Percentiles rank a stretch among this genome's conserved stretches.
phyloP scores from a whole-genome alignment of 2,113 vertebrate species.

The Jaculus jaculus region DNA sequence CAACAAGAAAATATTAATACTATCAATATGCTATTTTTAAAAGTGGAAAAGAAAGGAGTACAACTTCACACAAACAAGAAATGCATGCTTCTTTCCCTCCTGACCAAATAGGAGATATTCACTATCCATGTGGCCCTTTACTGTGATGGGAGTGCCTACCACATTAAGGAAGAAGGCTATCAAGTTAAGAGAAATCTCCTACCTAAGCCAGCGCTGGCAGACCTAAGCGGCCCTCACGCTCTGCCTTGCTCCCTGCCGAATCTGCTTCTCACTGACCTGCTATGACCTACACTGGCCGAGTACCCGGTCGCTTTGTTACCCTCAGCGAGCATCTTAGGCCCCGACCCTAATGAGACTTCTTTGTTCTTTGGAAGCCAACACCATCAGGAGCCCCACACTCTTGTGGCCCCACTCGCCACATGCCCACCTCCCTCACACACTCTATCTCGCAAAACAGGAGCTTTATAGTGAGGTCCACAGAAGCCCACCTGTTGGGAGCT shows the following conservation, averaged over 20 bases:
- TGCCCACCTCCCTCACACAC: neutral
- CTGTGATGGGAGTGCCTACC: accelerated
- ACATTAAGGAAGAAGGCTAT: neutral
- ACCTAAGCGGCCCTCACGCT: accelerated
- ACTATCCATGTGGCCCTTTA: accelerated
- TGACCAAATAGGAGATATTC: neutral
- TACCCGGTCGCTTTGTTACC: too few relatives aligned
- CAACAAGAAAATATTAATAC: neutral
- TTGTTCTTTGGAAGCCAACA: accelerated
- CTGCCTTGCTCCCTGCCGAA: too few relatives aligned
- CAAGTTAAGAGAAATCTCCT: neutral
- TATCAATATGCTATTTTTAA: neutral
- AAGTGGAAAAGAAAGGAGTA: neutral
- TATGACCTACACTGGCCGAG: too few relatives aligned
- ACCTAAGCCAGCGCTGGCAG: accelerated
- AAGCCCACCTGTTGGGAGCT: neutral
- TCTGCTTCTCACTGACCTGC: neutral
- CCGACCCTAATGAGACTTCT: neutral
- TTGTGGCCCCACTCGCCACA: neutral
- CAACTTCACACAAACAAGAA: neutral
- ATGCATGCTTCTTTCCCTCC: neutral
- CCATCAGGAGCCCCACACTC: neutral
- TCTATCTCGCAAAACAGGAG: neutral
- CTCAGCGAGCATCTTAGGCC: neutral
- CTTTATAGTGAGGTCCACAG: too few relatives aligned